Evolutionary conservation across 2,888 invertebrate genomes (phyloP), one percentile per base, ranked within the genome.

Genomic region (Apotomis turbidana): DNA sequence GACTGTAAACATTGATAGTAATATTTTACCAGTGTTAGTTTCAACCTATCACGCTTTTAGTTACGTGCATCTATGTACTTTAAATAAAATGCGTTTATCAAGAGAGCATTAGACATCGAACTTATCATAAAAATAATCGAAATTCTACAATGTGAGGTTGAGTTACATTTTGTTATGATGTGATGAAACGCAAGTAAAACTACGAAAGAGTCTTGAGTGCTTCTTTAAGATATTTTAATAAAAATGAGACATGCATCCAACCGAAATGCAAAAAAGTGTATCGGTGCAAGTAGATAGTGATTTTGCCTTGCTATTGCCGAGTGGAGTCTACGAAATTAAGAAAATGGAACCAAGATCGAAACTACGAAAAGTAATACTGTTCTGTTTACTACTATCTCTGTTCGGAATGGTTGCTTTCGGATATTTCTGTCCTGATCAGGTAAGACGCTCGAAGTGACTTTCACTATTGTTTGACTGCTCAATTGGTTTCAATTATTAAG

Each of bases 341-440:
- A 96, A 96, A 95, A 97, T 97, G 97, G 97, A 97, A 95, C 95
- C 97, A 85, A 95, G 96, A 91, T 96, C 96, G 83, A 96, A 95
- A 91, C 94, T 97, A 86, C 95, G 96, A 87, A 96, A 96, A 93
- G 95, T 97, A 87, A 96, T 96, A 85, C 94, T 97, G 84, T 95
- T 97, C 90, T 97, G 97, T 93, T 94, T 97, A 84, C 94, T 96
- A 81, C 94, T 97, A 84, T 97, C 97, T 79, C 94, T 97, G 77
- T 96, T 97, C 87, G 97, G 97, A 78, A 97, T 97, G 90, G 95
- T 98, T 80, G 97, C 97, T 83, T 96, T 97, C 87, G 97, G 97
- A 83, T 97, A 97, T 90, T 97, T 97, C 86, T 97, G 97, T 87
- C 97, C 97, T 77, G 97, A 97, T 88, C 97, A 97, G 94, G 96